Base-by-base conservation (phyloP, 2,888 invertebrate species). In the Netelia melanura region DNA sequence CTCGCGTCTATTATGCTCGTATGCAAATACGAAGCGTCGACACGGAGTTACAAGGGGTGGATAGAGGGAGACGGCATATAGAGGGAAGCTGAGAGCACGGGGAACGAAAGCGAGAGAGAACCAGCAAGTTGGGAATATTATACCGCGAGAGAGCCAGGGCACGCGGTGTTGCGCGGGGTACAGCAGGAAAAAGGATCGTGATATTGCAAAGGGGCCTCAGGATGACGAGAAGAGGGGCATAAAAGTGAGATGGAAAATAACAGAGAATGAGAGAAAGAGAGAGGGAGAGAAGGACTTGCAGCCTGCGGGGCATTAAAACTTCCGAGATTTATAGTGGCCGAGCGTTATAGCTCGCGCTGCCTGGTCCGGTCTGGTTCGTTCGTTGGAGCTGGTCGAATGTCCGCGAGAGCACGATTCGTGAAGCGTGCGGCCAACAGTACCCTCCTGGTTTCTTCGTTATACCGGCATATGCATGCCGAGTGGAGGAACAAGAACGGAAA, bases 251-350 rank as follows among this genome's bases (percentile, higher is more conserved):
- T 67, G 38, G 76, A 68, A 68, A 72, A 44, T 68, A 44, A 23
- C 23, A 23, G 67, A 65, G 76, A 23, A 48, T 71, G 81, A 61
- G 72, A 76, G 83, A 86, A 87, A 76, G 83, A 86, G 87, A 86
- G 80, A 81, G 83, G 81, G 84, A 81, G 84, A 83, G 85, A 78
- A 77, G 65, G 85, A 74, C 87, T 89, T 88, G 90, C 91, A 91
- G 92, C 88, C 92, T 92, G 92, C 91, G 86, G 89, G 91, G 90
- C 92, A 92, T 92, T 92, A 93, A 92, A 93, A 90, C 91, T 91
- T 91, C 84, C 89, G 91, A 92, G 93, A 93, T 93, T 93, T 93
- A 93, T 93, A 92, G 91, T 91, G 89, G 90, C 87, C 87, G 84
- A 86, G 86, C 84, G 83, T 80, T 85, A 85, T 86, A 84, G 84